Base-by-base conservation (phyloP, 2,888 invertebrate species). In the Limulus polyphemus region DNA sequence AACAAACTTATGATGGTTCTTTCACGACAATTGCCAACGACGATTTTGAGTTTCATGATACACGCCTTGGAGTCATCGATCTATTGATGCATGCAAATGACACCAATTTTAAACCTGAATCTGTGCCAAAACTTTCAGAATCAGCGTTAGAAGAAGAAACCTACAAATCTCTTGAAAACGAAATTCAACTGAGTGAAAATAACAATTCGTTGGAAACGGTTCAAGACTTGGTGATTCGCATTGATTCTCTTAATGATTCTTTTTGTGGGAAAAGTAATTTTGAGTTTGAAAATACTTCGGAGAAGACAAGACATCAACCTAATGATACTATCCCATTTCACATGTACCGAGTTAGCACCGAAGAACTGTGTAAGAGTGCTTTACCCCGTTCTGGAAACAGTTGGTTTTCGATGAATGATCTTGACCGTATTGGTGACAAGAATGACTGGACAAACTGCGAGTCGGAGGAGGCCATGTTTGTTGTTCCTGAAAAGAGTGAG, bases 1-100 rank as follows among this genome's bases (percentile, higher is more conserved):
- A 62, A 47, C 64, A 65, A 7, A 52, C 67, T n/a, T 66, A 67
- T 54, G 65, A 62, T 61, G 81, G 79, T 66, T 83, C 83, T 10
- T 83, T 82, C 50, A 83, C 83, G 1, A 83, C 83, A 0, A 81
- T 82, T 65, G 83, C 83, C 47, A 83, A 83, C 70, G 73, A 73
- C 59, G 83, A 83, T 72, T 83, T 83, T 71, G 83, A 83, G 69
- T 83, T 81, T 72, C 83, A 79, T 69, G 70, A 71, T 57, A 63
- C 63, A 1, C 51, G 65, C 14, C 65, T 63, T 1, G 62, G 65
- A 11, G 65, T 62, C 11, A 62, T 62, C 9, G 65, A 65, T 49
- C 62, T 65, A 3, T 55, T 50, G 16, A 65, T 65, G 65, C 32
- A 32, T 32, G 3, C 32, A 32, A 32, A 32, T 32, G 32, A 32